Percentiles rank a stretch among this genome's conserved stretches.
These are phyloP conservation scores for Mormyrus proboscirostris DNA, from an alignment of 2,797 vertebrate genomes.

Conservation along the genomic window DNA sequence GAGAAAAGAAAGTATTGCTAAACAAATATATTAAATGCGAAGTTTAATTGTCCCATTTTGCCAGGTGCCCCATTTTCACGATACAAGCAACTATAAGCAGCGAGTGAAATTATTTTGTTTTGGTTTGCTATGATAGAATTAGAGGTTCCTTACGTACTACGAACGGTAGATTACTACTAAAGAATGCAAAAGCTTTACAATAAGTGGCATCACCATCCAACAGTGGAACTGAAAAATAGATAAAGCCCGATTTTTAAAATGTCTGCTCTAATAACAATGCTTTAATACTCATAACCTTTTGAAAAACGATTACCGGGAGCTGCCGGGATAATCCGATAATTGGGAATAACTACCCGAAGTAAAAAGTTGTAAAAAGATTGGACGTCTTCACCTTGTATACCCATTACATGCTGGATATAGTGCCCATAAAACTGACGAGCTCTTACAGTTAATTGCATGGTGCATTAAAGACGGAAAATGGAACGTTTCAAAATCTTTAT, in stretches of 20 bases:
- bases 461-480: conserved; percentile 25
- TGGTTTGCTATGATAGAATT: neutral
- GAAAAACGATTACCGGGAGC: neutral
- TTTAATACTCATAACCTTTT: conserved; percentile 9
- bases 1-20: neutral
- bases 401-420: conserved; percentile 26
- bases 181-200: neutral
- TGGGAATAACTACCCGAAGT: neutral
- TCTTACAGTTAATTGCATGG: conserved; percentile 15
- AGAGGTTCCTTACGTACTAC: neutral
- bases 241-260: neutral
- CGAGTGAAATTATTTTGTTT: neutral
- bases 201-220: neutral
- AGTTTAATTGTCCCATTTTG: neutral
- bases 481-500: neutral
- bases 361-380: conserved; percentile 20
- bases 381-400: conserved; percentile 26
- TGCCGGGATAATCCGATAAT: neutral
- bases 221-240: neutral
- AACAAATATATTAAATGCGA: neutral
- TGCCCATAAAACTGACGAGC: conserved; percentile 27
- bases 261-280: neutral
- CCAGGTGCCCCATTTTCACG: neutral
- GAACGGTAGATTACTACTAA: neutral
- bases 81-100: neutral